A percentile compares a stretch with the other conserved stretches of the same genome.
Evolutionary conservation across 2,113 vertebrate species (phyloP).

Genomic region (Phrynosoma platyrhinos): DNA sequence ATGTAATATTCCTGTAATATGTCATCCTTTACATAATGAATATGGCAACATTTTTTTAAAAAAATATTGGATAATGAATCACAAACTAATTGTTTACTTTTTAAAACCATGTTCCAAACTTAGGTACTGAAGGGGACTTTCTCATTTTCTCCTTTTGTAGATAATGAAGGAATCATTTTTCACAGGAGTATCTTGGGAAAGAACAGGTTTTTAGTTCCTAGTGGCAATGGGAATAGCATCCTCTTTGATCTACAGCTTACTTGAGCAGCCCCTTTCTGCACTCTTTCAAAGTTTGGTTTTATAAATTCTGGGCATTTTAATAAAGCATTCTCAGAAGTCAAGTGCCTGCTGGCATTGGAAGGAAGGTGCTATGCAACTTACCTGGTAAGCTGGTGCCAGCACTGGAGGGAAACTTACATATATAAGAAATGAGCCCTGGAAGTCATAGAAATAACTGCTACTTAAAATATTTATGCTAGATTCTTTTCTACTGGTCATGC

Average conservation of each 20-base stretch:
- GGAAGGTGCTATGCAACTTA: conserved; percentile 1
- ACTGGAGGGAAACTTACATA: background rate
- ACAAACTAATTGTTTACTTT: background rate
- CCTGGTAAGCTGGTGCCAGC: conserved; percentile 22
- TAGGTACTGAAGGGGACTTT: background rate
- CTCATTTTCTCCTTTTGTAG: background rate
- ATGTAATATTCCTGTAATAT: background rate
- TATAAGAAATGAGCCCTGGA: background rate
- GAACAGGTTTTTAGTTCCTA: conserved; percentile 54
- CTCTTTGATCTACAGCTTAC: conserved; percentile 64
- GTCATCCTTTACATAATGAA: background rate
- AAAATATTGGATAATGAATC: background rate
- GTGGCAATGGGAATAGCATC: conserved; percentile 31
- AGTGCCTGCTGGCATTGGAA: conserved; percentile 26
- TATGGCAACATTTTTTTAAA: background rate
- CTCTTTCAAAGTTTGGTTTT: conserved; percentile 66
- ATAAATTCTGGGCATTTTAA: conserved; percentile 60
- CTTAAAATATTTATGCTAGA: background rate
- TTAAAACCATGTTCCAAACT: background rate
- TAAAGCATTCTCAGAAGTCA: conserved; percentile 55
- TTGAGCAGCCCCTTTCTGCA: conserved; percentile 55
- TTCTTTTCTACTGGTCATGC: background rate
- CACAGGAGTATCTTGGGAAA: conserved; percentile 40
- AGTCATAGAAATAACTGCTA: conserved; percentile 18
- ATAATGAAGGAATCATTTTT: conserved; percentile 45